Evolutionary conservation across 92 coral and sea anemone species (phyloP), one percentile per base, ranked within the genome.

Genomic region (Epizoanthus illoricatus): DNA sequence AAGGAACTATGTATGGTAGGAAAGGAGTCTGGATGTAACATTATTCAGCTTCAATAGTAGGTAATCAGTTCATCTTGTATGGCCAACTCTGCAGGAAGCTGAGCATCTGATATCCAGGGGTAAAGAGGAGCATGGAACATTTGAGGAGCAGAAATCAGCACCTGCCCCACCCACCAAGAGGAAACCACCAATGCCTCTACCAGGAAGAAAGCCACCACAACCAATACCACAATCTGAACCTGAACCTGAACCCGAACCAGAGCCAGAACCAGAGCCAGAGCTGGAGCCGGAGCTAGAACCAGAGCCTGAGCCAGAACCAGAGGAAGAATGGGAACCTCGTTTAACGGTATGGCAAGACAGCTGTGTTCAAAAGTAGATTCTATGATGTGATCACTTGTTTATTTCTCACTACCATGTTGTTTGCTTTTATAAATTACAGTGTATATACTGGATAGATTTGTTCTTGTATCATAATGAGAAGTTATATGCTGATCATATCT

Each of bases 101-200:
- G 91, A 91, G 61, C 19, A 87, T 18, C 83, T 96, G 80, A 95
- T 95, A 68, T 85, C 88, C 17, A 85, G 91, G 86, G 98, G 99
- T 39, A 92, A 88, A 76, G 90, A 85, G 21, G 90, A 90, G 65
- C 90, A 93, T 73, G 97, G 91, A 5, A 78, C 73, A 67, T 93
- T 86, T 80, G 75, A 85, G 79, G 94, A 91, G 63, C 85, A 76
- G 40, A 89, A 56, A 58, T 90, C 92, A 2, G 92, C 90, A 13
- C 89, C 98, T 21, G 88, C 85, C 41, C 92, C 94, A 5, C 90
- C 92, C 5, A 75, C 71, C 49, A 90, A 87, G 78, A 86, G 89
- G 55, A 88, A 76, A 45, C 93, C 94, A 47, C 91, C 90, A 2
- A 82, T 89, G 40, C 84, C 87, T n/a, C 72, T 86, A 5, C 98